Evolutionary conservation across 2,113 vertebrate genomes (phyloP), one percentile per base, ranked within the genome.

Genomic region (Cepphus grylle): DNA sequence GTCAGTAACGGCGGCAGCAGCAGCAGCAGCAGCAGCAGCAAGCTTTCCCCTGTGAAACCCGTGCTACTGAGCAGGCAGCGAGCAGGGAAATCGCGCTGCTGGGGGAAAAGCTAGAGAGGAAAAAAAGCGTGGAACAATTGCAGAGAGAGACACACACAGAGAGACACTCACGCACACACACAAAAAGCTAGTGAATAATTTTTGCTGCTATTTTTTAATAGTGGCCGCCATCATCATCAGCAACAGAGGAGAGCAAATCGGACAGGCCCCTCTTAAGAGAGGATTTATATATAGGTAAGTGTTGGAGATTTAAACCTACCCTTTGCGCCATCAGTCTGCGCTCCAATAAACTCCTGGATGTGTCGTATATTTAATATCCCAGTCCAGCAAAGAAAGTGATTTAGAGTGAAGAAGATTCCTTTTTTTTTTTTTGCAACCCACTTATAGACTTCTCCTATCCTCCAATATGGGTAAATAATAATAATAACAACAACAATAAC

Each of bases 311-410:
- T 98, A 98, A 99, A 99, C 99, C 99, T 99, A 99, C 99, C 99
- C 99, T 99, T 99, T 99, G 99, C 99, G 99, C 99, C 99, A 99
- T 99, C 99, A 99, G 99, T 99, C 99, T 99, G 99, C 99, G 99
- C 99, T 99, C 99, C 99, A 99, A 99, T 99, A 99, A 99, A 99
- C 99, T 99, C 99, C 99, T 98, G 99, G 99, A 99, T 98, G 98
- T 98, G 99, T 99, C 99, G 99, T 99, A 98, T 99, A 99, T 99
- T 99, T 99, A 99, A 99, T 98, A 99, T 99, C 99, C 99, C 99
- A 99, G 99, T 99, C 99, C 98, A 98, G 98, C 97, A 98, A 98
- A 98, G 98, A 99, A 99, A 99, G 99, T 99, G 99, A 98, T 98
- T 98, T 99, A 99, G 98, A 98, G 98, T 98, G 98, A 98, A 98